These are phyloP conservation scores for Chaenogobius annularis DNA, from an alignment of 2,113 vertebrate genomes.

Conservation along the genomic window DNA sequence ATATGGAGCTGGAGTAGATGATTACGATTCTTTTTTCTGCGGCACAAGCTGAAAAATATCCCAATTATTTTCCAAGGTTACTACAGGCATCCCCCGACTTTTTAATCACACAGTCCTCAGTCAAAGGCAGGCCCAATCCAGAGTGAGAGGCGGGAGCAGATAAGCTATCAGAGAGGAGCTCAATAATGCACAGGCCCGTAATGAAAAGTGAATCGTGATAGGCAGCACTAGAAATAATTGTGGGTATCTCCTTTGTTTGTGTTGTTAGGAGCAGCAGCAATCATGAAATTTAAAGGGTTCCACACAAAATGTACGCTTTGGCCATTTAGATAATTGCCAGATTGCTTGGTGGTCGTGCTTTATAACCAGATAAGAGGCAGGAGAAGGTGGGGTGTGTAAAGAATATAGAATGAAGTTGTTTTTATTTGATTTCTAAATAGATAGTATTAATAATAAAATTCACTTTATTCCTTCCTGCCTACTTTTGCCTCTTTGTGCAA, in stretches of 20 bases:
- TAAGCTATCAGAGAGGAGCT: constrained; percentile 32
- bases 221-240: constrained; percentile 30
- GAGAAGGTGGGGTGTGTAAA: background rate
- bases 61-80: constrained; percentile 66
- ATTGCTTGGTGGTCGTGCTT: too few relatives aligned
- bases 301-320: background rate
- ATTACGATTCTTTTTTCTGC: constrained; percentile 57
- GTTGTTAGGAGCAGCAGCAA: background rate
- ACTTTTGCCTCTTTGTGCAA: too few relatives aligned
- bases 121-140: constrained; percentile 18
- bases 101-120: constrained; percentile 47
- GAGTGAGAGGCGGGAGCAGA: constrained; percentile 32
- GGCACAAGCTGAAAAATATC: constrained; percentile 60
- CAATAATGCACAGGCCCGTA: constrained; percentile 51
- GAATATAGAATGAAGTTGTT: background rate
- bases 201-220: constrained; percentile 53
- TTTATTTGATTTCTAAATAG: background rate
- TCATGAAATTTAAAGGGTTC: background rate
- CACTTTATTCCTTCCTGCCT: too few relatives aligned
- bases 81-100: constrained; percentile 33
- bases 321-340: too few relatives aligned
- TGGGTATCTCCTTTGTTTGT: constrained; percentile 21
- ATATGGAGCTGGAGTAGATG: constrained; percentile 53
- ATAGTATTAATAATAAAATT: too few relatives aligned
- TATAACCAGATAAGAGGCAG: too few relatives aligned